Conservation (phyloP, 2,797 vertebrate species). For the Cynopterus sphinx region DNA sequence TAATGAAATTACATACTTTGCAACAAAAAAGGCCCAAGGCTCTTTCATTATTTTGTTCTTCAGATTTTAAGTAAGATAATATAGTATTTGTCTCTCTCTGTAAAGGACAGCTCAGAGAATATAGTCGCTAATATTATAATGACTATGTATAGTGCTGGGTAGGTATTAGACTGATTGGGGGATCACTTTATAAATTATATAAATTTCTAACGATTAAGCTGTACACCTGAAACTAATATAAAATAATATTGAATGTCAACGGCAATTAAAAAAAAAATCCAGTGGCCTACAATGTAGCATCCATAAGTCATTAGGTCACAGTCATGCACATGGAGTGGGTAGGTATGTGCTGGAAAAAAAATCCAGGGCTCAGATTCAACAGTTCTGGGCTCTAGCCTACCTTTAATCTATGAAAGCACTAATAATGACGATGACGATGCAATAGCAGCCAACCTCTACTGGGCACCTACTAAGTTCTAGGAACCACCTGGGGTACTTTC, state of each 20-base stretch:
- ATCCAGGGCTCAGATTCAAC: not conserved
- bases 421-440: rapidly evolving
- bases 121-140: no score
- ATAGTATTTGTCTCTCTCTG: no score
- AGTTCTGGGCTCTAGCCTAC: not conserved
- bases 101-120: no score
- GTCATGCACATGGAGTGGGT: not conserved
- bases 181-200: no score
- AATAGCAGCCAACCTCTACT: rapidly evolving
- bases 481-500: not conserved
- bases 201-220: no score
- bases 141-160: no score
- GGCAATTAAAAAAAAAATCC: not conserved
- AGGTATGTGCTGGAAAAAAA: not conserved
- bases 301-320: not conserved
- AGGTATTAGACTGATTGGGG: no score
- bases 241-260: no score
- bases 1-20: not conserved
- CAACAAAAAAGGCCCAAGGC: not conserved
- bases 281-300: not conserved
- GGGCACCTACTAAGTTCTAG: not conserved
- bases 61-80: no score
- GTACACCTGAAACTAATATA: no score
- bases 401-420: rapidly evolving
- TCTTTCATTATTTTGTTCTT: no score